Evolutionary conservation across 1,140 invertebrate species (phyloP).

Genomic region (Drosophila serrata): DNA sequence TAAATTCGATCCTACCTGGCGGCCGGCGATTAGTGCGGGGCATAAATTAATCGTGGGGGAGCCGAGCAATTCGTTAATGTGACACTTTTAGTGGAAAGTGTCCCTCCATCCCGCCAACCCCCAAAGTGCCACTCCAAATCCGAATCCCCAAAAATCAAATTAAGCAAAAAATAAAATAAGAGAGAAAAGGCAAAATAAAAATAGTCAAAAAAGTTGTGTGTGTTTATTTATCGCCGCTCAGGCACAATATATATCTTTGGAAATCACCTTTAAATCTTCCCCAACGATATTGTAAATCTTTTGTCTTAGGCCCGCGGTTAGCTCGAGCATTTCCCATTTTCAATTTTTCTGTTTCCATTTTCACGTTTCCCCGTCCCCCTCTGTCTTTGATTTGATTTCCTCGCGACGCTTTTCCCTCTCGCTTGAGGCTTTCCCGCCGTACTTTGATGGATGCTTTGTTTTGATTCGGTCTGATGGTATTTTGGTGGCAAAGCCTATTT

Average conservation of each 20-base stretch:
- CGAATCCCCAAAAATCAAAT: slow-evolving; percentile 38
- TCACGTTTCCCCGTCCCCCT: slow-evolving; percentile 9
- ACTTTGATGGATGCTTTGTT: slow-evolving; percentile 81
- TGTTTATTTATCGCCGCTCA: slow-evolving; percentile 83
- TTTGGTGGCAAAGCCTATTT: slow-evolving; percentile 49
- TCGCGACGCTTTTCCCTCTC: slow-evolving; percentile 38
- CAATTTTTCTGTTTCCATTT: slow-evolving; percentile 34
- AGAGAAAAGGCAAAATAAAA: slow-evolving; percentile 33
- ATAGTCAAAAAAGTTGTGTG: slow-evolving; percentile 58
- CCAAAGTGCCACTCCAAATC: slow-evolving; percentile 1
- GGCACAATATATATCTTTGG: slow-evolving; percentile 84
- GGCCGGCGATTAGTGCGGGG: slow-evolving; percentile 53
- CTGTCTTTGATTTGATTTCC: slow-evolving; percentile 29
- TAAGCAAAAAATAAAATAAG: slow-evolving; percentile 63
- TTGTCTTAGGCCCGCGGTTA: slow-evolving; percentile 74
- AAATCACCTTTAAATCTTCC: slow-evolving; percentile 84
- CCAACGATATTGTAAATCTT: slow-evolving; percentile 84
- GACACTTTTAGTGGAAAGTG: slow-evolving; percentile 75
- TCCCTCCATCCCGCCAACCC: slow-evolving; percentile 4
- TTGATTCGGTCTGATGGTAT: slow-evolving; percentile 80
- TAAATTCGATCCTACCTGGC: slow-evolving; percentile 71
- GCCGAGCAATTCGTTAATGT: slow-evolving; percentile 80
- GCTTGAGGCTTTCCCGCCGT: slow-evolving; percentile 18
- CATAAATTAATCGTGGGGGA: slow-evolving; percentile 62
- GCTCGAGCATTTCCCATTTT: slow-evolving; percentile 41